These are phyloP conservation scores for Ceyx melanurus DNA, from an alignment of 2,113 vertebrate genomes.

Conservation along the genomic window DNA sequence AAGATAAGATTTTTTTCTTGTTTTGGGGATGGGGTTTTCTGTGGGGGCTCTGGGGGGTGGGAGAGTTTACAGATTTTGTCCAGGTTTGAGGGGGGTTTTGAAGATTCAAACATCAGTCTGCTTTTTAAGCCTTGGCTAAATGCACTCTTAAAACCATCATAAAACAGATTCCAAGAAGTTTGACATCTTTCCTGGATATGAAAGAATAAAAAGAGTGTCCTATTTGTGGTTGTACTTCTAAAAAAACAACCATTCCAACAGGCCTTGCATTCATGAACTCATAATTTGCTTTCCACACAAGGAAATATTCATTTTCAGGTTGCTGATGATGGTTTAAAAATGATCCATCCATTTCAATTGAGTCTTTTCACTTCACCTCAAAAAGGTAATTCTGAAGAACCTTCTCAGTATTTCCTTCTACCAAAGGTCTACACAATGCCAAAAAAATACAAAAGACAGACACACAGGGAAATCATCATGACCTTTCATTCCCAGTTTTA, in stretches of 20 bases:
- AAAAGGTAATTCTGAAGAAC: background rate
- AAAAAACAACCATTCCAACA: background rate
- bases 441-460: background rate
- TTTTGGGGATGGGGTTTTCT: background rate
- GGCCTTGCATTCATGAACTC: background rate
- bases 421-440: background rate
- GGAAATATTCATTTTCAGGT: background rate
- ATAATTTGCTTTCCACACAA: background rate
- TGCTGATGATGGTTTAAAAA: background rate
- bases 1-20: background rate
- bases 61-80: background rate
- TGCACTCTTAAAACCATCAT: background rate
- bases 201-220: background rate
- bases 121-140: background rate
- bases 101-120: background rate
- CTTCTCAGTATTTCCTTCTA: background rate
- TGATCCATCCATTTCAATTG: background rate
- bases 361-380: background rate
- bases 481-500: background rate
- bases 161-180: background rate
- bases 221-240: background rate
- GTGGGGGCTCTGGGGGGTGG: too few relatives aligned
- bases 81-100: background rate
- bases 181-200: background rate
- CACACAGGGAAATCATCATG: background rate